Evolutionary conservation across 2,797 vertebrate genomes (phyloP).

Genomic region (Vireo griseus): DNA sequence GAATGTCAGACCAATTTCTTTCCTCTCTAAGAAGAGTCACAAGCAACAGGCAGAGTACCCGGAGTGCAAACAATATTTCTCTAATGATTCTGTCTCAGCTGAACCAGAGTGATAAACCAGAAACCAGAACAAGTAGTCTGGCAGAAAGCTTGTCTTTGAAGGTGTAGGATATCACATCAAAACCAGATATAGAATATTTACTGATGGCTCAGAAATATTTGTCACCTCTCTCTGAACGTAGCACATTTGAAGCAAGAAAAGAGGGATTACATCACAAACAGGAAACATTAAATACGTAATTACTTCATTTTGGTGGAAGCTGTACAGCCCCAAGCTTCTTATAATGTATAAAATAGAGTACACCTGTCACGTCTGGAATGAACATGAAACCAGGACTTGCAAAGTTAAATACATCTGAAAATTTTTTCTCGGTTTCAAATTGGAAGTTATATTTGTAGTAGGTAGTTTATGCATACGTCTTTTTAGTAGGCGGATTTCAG

Average conservation of each 20-base stretch:
- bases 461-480: not conserved
- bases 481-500: not conserved
- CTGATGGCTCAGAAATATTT: constrained; percentile 67
- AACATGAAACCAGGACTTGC: constrained; percentile 44
- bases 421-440: constrained; percentile 14
- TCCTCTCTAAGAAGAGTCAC: not conserved
- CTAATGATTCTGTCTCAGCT: not conserved
- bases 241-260: constrained; percentile 63
- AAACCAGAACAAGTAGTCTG: not conserved
- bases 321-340: constrained; percentile 13
- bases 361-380: constrained; percentile 52
- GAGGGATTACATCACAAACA: constrained; percentile 44
- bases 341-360: constrained; percentile 24
- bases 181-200: constrained; percentile 40
- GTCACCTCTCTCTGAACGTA: constrained; percentile 67
- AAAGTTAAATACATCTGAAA: constrained; percentile 61
- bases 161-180: not conserved
- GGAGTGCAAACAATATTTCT: not conserved
- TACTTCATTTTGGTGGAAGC: constrained; percentile 33
- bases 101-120: constrained; percentile 7
- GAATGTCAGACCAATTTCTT: not conserved
- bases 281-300: constrained; percentile 71
- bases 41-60: not conserved
- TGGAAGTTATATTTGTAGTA: constrained; percentile 4
- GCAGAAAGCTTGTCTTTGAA: constrained; percentile 46